Conservation (phyloP, 1,140 invertebrate species). For the Pissodes strobi region DNA sequence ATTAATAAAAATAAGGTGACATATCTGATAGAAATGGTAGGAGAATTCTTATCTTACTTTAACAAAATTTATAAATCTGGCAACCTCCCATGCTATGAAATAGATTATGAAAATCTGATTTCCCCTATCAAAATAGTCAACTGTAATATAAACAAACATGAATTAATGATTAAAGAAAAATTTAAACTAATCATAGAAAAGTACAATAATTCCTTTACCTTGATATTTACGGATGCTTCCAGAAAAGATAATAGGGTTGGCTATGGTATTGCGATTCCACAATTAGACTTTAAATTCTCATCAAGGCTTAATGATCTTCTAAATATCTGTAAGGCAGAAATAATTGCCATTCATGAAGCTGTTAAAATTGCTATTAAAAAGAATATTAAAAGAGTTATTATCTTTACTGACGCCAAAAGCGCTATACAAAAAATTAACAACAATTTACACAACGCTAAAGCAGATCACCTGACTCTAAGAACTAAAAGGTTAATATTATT, state of each 20-base stretch:
- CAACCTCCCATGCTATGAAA: constrained; percentile 4
- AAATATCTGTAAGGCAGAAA: background rate
- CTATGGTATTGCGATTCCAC: background rate
- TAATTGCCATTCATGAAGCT: background rate
- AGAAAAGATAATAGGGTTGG: background rate
- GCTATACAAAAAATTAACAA: constrained; percentile 2
- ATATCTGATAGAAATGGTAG: background rate
- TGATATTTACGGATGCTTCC: background rate
- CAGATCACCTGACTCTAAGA: background rate
- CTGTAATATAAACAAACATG: background rate
- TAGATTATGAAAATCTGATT: background rate
- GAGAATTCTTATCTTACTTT: background rate
- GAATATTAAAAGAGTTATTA: background rate
- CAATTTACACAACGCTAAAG: background rate
- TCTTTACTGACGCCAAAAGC: too few species aligned
- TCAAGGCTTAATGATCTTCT: background rate
- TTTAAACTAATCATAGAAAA: background rate
- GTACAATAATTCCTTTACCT: background rate
- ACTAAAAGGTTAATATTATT: background rate
- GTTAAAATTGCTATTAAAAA: background rate
- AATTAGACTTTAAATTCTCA: background rate
- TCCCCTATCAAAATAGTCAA: background rate
- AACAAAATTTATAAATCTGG: constrained; percentile 1
- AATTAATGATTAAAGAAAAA: background rate
- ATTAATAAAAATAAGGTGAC: background rate